Percentiles rank a stretch among this genome's conserved stretches.
Evolutionary conservation across 1,140 invertebrate genomes (phyloP).

Genomic region (Caenorhabditis briggsae): DNA sequence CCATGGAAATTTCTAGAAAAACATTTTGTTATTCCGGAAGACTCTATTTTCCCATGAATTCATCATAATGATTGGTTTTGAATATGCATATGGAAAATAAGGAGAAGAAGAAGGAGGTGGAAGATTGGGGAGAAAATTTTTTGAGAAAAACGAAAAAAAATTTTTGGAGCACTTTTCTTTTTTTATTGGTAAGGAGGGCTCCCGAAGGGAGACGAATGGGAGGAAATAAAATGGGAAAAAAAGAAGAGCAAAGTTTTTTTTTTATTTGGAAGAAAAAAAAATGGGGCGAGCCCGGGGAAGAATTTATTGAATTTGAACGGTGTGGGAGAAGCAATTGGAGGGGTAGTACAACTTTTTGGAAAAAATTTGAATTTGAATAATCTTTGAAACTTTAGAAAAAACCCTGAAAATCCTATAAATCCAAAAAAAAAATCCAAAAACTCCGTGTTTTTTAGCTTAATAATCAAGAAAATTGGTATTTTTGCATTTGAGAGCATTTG

Average conservation of each 20-base stretch:
- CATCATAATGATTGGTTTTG: conserved; percentile 31
- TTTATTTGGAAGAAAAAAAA: background rate
- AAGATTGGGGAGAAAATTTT: too few relatives aligned
- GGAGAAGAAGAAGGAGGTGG: background rate
- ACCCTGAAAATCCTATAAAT: too few relatives aligned
- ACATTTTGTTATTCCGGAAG: background rate
- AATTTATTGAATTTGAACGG: conserved; percentile 18
- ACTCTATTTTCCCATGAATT: background rate
- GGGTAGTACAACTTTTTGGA: background rate
- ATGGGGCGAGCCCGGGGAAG: too few relatives aligned
- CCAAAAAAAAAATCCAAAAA: too few relatives aligned
- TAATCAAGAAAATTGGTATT: too few relatives aligned
- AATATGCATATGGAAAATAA: background rate
- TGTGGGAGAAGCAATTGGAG: background rate
- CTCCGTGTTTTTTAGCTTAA: too few relatives aligned
- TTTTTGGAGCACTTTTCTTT: background rate
- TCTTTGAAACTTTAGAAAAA: too few relatives aligned
- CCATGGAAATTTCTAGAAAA: conserved; percentile 16
- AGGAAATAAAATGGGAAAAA: background rate
- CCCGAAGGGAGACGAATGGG: background rate
- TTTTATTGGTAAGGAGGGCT: background rate
- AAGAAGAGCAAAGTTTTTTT: conserved; percentile 9
- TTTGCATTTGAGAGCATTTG: too few relatives aligned
- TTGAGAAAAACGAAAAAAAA: background rate
- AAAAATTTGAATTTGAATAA: background rate